phyloP scores from a whole-genome alignment of 2,113 vertebrate species.

The Chiloscyllium plagiosum region DNA sequence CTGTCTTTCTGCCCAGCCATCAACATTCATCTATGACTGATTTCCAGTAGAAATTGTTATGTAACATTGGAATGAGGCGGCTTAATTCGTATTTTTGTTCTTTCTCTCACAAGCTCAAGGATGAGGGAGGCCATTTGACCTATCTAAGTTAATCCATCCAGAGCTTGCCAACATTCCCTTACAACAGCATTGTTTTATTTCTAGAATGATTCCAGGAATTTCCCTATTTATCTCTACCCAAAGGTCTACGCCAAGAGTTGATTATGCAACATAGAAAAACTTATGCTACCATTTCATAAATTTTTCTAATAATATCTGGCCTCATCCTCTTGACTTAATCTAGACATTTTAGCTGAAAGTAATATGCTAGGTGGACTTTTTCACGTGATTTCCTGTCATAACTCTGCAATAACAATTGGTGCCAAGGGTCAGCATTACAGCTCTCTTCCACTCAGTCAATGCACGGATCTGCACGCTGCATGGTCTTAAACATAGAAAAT shows the following conservation, averaged over 20 bases:
- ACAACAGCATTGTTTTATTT: neutral
- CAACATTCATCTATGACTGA: neutral
- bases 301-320: neutral
- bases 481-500: neutral
- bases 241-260: neutral
- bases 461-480: neutral
- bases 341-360: neutral
- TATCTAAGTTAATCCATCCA: neutral
- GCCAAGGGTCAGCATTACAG: neutral
- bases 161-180: neutral
- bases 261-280: neutral
- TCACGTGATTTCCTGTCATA: neutral
- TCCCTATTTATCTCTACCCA: neutral
- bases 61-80: neutral
- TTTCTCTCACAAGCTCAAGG: neutral
- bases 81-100: neutral
- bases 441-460: neutral
- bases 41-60: neutral
- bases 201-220: neutral
- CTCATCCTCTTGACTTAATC: neutral
- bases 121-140: neutral
- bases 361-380: neutral
- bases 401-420: neutral
- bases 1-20: neutral
- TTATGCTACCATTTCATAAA: neutral